These are phyloP conservation scores for Pristionchus maxplancki DNA, from an alignment of 2,888 invertebrate genomes.

Conservation along the genomic window DNA sequence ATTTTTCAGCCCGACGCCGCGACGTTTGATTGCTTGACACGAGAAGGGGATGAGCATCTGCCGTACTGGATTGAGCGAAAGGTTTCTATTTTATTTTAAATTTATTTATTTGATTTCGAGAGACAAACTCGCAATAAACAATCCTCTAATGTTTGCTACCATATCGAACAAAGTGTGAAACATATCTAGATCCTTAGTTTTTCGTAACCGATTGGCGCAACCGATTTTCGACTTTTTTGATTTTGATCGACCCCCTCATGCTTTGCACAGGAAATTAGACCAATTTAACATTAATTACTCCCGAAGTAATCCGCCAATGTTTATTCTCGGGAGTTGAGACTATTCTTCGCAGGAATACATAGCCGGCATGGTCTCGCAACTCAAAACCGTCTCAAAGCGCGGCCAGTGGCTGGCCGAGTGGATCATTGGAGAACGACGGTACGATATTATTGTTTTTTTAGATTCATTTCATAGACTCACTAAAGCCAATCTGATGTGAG, in stretches of 20 bases:
- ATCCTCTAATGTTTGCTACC: no score
- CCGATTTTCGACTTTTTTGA: no score
- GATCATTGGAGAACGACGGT: constrained; percentile 48
- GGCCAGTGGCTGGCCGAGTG: constrained; percentile 49
- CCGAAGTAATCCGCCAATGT: no score
- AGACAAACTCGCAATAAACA: neutral
- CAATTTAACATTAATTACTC: no score
- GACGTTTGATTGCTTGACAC: constrained; percentile 8
- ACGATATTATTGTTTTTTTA: no score
- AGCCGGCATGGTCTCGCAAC: neutral
- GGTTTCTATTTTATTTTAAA: neutral
- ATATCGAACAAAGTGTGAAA: no score
- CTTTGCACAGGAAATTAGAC: no score
- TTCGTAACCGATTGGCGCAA: no score
- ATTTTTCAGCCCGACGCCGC: neutral
- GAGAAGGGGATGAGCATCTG: neutral
- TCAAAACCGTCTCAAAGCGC: constrained; percentile 36
- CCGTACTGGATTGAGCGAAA: constrained; percentile 39
- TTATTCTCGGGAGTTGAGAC: no score
- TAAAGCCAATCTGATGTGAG: no score
- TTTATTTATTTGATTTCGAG: neutral
- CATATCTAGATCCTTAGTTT: no score
- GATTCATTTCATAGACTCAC: neutral
- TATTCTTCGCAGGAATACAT: constrained; percentile 20
- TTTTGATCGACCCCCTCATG: no score